These are phyloP conservation scores for Fissipunctia ypsillon DNA, from an alignment of 2,888 invertebrate species.

Conservation along the genomic window DNA sequence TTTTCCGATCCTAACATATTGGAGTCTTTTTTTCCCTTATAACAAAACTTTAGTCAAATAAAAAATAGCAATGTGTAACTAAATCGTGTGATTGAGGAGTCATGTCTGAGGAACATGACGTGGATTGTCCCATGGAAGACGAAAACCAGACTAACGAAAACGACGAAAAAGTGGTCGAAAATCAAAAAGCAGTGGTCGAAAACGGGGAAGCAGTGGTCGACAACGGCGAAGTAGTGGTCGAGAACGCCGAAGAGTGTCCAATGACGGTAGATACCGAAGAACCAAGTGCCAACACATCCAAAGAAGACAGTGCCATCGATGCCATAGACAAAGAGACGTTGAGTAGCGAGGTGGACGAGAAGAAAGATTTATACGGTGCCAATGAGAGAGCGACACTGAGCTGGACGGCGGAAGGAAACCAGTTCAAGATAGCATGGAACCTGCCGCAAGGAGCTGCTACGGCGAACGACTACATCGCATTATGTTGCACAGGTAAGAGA, in stretches of 20 bases:
- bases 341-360: slow-evolving; percentile 67
- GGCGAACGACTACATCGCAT: slow-evolving; percentile 88
- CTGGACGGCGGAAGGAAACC: slow-evolving; percentile 85
- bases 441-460: slow-evolving; percentile 82
- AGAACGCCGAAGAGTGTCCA: slow-evolving; percentile 46
- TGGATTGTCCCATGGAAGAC: slow-evolving; percentile 74
- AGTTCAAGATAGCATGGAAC: slow-evolving; percentile 86
- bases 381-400: slow-evolving; percentile 71
- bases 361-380: slow-evolving; percentile 61
- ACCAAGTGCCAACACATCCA: slow-evolving; percentile 80
- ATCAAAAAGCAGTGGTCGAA: slow-evolving; percentile 18
- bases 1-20: slow-evolving; percentile 16
- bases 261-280: slow-evolving; percentile 65
- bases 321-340: slow-evolving; percentile 73
- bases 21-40: neutral
- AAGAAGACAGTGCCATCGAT: slow-evolving; percentile 79
- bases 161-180: slow-evolving; percentile 62
- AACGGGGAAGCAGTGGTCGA: slow-evolving; percentile 48
- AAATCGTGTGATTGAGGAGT: slow-evolving; percentile 70
- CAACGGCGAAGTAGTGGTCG: slow-evolving; percentile 45
- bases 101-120: slow-evolving; percentile 87
- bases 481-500: slow-evolving; percentile 90
- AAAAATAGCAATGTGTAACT: slow-evolving; percentile 63
- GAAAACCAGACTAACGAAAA: slow-evolving; percentile 69
- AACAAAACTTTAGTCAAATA: slow-evolving; percentile 29